phyloP scores from a whole-genome alignment of 2,797 vertebrate species.

The Scomberomorus guttatus region DNA sequence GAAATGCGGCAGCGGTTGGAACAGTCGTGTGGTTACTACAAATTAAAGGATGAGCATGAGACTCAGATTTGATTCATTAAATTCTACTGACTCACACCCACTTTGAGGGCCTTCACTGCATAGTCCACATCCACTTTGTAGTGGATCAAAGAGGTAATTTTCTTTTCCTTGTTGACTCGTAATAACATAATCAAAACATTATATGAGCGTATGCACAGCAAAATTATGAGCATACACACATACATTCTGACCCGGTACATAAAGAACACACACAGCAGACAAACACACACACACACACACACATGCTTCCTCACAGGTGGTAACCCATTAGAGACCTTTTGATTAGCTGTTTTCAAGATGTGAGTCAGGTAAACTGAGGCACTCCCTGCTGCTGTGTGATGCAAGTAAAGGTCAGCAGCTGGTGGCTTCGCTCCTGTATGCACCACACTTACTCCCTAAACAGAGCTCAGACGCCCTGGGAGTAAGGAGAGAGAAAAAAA shows the following conservation, averaged over 20 bases:
- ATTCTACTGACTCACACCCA: conserved; percentile 46
- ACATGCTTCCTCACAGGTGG: conserved; percentile 58
- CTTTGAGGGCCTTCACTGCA: conserved; percentile 53
- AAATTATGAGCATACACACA: conserved; percentile 4
- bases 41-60: conserved; percentile 68
- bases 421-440: conserved; percentile 58
- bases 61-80: conserved; percentile 61
- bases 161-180: conserved; percentile 59
- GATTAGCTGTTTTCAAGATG: conserved; percentile 77
- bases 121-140: conserved; percentile 61
- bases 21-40: conserved; percentile 34
- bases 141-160: conserved; percentile 72
- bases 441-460: conserved; percentile 43
- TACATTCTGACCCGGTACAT: conserved; percentile 6
- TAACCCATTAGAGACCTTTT: conserved; percentile 75
- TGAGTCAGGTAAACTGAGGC: conserved; percentile 71
- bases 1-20: conserved; percentile 36
- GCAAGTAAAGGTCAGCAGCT: conserved; percentile 80
- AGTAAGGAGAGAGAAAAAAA: background rate
- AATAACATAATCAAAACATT: conserved; percentile 52
- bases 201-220: conserved; percentile 12
- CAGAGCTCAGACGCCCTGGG: conserved; percentile 40
- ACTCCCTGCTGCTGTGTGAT: conserved; percentile 72
- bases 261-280: conserved; percentile 35
- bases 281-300: conserved; percentile 29